Evolutionary conservation across 1,140 invertebrate genomes (phyloP).

Genomic region (Conopomorpha cramerella): DNA sequence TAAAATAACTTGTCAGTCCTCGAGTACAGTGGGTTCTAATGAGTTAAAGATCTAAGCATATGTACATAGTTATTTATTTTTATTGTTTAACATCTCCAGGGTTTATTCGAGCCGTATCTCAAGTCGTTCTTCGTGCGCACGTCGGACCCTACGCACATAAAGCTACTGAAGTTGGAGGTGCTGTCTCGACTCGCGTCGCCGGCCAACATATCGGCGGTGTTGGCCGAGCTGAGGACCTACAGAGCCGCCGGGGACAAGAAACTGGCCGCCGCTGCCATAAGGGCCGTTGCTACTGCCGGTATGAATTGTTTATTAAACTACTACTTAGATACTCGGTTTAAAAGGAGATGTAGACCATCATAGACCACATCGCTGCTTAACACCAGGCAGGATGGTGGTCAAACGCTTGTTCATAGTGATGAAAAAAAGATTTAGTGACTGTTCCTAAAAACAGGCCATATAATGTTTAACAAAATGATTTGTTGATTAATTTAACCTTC

Average conservation of each 20-base stretch:
- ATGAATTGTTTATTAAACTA: neutral
- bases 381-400: no score
- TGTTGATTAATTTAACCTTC: no score
- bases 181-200: slow-evolving; percentile 96
- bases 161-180: slow-evolving; percentile 97
- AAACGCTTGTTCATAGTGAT: neutral
- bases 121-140: slow-evolving; percentile 98
- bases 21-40: no score
- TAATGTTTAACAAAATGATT: no score
- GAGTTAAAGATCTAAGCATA: no score
- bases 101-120: slow-evolving; percentile 96
- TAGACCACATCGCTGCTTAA: neutral
- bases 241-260: slow-evolving; percentile 92
- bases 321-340: slow-evolving; percentile 31
- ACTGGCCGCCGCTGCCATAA: slow-evolving; percentile 96
- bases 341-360: neutral
- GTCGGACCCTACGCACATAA: slow-evolving; percentile 95
- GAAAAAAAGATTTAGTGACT: no score
- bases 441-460: no score
- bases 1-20: no score
- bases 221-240: slow-evolving; percentile 97
- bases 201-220: slow-evolving; percentile 90
- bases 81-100: slow-evolving; percentile 57
- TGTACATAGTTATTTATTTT: slow-evolving; percentile 1
- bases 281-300: slow-evolving; percentile 77